Conservation (phyloP, 1,140 invertebrate genomes). For the Euwallacea similis region DNA sequence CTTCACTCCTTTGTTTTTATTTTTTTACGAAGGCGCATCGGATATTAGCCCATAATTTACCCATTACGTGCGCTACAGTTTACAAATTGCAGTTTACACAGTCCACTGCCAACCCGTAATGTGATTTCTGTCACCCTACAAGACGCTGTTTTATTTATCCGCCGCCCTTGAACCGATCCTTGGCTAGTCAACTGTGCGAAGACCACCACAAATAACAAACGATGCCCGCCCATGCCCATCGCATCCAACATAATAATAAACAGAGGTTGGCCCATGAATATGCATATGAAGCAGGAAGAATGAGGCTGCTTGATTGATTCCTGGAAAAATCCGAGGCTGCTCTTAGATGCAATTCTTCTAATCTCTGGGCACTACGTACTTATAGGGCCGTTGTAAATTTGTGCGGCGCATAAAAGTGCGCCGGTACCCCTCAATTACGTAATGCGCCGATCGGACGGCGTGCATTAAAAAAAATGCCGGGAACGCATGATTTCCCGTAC, state of each 20-base stretch:
- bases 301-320: background rate
- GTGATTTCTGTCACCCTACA: conserved; percentile 9
- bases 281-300: conserved; percentile 4
- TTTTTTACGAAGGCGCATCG: conserved; percentile 1
- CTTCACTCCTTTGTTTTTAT: conserved; percentile 20
- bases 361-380: no score
- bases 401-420: conserved; percentile 4
- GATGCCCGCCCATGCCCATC: no score
- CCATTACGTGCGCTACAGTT: conserved; percentile 8
- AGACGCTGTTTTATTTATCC: background rate
- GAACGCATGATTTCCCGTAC: conserved; percentile 22
- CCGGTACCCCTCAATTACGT: conserved; percentile 19
- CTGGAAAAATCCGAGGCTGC: background rate
- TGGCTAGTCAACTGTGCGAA: background rate
- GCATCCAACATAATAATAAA: no score
- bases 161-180: conserved; percentile 6
- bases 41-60: conserved; percentile 28
- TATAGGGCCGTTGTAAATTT: conserved; percentile 11
- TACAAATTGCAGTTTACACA: conserved; percentile 27
- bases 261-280: background rate
- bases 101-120: conserved; percentile 6
- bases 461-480: conserved; percentile 25
- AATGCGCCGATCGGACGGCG: conserved; percentile 9
- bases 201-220: no score
- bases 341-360: no score